Conservation (phyloP, 2,113 vertebrate genomes). For the Ciconia maguari region DNA sequence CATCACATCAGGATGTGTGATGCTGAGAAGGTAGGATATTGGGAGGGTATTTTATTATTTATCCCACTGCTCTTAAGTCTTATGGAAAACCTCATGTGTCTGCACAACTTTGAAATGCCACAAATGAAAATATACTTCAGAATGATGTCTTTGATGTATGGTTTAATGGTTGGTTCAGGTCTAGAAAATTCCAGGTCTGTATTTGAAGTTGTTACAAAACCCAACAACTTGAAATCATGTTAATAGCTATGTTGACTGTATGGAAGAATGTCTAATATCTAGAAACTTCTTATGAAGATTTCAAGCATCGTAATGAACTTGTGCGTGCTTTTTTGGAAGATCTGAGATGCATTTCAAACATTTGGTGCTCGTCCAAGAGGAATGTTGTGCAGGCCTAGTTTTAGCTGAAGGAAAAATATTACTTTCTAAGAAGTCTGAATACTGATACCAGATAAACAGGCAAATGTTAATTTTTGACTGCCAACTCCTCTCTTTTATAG, state of each 20-base stretch:
- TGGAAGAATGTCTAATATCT: not conserved
- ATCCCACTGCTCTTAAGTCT: not conserved
- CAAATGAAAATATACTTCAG: not conserved
- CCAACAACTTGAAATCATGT: not conserved
- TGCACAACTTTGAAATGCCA: not conserved
- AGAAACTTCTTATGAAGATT: not conserved
- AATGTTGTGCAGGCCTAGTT: not conserved
- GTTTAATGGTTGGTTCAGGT: not conserved
- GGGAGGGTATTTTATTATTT: not conserved
- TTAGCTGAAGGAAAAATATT: not conserved
- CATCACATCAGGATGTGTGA: not conserved
- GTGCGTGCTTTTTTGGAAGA: not conserved
- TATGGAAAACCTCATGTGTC: not conserved
- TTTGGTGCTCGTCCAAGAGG: not conserved
- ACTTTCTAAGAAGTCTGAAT: not conserved
- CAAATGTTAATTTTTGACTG: not conserved
- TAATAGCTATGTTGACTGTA: not conserved
- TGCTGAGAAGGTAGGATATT: not conserved
- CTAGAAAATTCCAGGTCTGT: not conserved
- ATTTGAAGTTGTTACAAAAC: not conserved
- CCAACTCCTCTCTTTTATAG: not conserved
- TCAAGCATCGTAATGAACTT: not conserved
- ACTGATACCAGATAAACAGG: not conserved
- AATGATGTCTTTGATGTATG: not conserved
- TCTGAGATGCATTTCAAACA: not conserved